Base-by-base conservation (phyloP, 2,888 invertebrate species). In the Drosophila pseudotakahashii region DNA sequence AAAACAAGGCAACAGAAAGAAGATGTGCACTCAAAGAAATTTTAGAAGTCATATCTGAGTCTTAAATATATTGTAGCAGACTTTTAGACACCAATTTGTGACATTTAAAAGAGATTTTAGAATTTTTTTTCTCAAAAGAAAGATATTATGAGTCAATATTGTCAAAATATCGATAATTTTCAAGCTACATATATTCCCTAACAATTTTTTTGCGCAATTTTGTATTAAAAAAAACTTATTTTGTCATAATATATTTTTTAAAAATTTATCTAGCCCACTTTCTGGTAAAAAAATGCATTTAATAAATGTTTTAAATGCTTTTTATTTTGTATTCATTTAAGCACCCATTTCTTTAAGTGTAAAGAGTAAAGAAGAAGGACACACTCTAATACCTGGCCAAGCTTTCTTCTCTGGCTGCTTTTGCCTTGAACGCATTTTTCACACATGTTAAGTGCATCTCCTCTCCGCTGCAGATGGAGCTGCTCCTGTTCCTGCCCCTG, bases 391-490 rank as follows among this genome's bases (percentile, higher is more conserved):
- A 73, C 74, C 74, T 67, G 66, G 36, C 45, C 74, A 39, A 71
- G 63, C 52, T 58, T 36, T 32, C 67, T 39, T 32, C 41, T 54
- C 57, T 52, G 45, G 66, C 54, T 71, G 72, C 72, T 76, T 75
- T 81, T 57, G 70, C 87, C 81, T 78, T 86, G 76, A 67, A 73
- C 78, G 76, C 55, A 80, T 64, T 71, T 72, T 73, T 64, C 74
- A 64, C 68, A 71, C 71, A 71, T 68, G 67, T 66, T 72, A 62
- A 73, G 50, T 69, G 60, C 54, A 45, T 52, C 58, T 37, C 53
- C 4, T 19, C 30, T 26, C 32, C 36, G 36, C 3, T 10, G 14
- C 7, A 3, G 30, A 32, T 23, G 37, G 30, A 19, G 30, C 30
- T 13, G n/a, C 23, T 9, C 2, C 36, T n/a, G 44, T 23, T 10